These are phyloP conservation scores for Crotalus helleri DNA, from an alignment of 2,113 vertebrate species.

Conservation along the genomic window DNA sequence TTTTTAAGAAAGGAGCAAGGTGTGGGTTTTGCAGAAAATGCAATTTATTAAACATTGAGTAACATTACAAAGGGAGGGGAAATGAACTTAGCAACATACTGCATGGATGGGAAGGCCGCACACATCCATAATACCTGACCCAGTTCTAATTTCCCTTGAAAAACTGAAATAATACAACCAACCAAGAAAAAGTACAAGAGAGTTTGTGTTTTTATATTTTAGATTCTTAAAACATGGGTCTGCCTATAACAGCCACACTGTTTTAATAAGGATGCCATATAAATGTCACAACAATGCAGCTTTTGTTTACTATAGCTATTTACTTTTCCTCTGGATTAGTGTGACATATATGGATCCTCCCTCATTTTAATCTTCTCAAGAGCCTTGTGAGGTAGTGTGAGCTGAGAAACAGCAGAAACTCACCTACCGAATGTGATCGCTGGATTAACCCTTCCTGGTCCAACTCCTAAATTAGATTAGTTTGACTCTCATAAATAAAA, in stretches of 20 bases:
- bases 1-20: neutral
- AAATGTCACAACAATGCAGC: neutral
- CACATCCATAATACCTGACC: neutral
- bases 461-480: neutral
- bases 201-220: neutral
- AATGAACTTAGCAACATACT: neutral
- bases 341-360: neutral
- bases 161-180: neutral
- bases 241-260: neutral
- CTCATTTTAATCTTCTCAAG: neutral
- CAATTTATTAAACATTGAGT: neutral
- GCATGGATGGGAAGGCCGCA: neutral
- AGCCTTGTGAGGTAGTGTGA: neutral
- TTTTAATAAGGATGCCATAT: neutral
- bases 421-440: neutral
- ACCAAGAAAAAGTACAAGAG: neutral
- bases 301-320: neutral
- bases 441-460: neutral
- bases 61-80: neutral
- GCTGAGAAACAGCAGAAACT: neutral
- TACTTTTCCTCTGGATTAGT: neutral
- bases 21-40: neutral
- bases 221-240: neutral
- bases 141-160: neutral
- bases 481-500: neutral